Conservation (phyloP, 2,888 invertebrate species). For the Gisinianus flammeolus region DNA sequence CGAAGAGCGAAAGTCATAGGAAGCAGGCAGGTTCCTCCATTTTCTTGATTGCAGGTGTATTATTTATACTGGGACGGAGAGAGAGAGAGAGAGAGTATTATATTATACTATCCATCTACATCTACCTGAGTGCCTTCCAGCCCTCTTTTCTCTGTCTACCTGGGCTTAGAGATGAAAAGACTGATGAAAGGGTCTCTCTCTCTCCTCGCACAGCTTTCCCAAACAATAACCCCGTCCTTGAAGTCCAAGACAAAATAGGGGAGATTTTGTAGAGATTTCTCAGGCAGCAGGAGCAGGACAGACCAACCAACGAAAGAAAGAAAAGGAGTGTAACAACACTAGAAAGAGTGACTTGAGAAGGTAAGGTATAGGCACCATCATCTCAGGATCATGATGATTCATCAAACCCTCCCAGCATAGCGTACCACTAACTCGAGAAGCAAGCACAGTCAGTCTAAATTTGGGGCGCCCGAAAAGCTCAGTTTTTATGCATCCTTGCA, state of each 20-base stretch:
- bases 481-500: no score
- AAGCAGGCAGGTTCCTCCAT: constrained; percentile 18
- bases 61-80: not conserved
- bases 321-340: constrained; percentile 13
- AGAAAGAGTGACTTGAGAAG: constrained; percentile 18
- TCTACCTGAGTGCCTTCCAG: not conserved
- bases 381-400: not conserved
- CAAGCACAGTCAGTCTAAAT: no score
- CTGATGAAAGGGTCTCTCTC: constrained; percentile 19
- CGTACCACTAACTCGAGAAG: no score
- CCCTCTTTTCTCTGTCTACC: constrained; percentile 14
- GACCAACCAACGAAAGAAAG: not conserved
- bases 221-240: constrained; percentile 48
- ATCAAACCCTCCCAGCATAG: no score
- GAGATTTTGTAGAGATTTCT: constrained; percentile 38
- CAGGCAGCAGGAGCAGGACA: not conserved
- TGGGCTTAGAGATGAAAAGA: constrained; percentile 6
- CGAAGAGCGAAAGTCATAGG: constrained; percentile 34
- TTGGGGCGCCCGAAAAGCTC: no score
- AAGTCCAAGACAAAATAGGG: constrained; percentile 34
- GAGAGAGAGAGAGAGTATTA: not conserved
- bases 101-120: not conserved
- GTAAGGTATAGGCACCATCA: constrained; percentile 3
- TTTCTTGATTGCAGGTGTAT: constrained; percentile 36
- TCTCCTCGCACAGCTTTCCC: constrained; percentile 12